These are phyloP conservation scores for Cenopis cana DNA, from an alignment of 2,888 invertebrate species.

Conservation along the genomic window DNA sequence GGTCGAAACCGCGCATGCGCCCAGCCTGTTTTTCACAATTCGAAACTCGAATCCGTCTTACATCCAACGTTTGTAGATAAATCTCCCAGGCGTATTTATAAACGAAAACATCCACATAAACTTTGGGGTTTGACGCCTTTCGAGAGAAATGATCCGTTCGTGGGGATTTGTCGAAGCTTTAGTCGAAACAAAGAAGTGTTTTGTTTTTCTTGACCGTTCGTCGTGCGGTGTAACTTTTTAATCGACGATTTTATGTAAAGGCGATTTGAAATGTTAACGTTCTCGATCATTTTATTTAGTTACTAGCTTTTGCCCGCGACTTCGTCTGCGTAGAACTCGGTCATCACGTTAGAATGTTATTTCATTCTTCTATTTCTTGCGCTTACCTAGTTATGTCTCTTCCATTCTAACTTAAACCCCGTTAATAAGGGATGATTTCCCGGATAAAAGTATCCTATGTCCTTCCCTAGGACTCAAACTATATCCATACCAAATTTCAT, in stretches of 20 bases:
- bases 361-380: too few relatives aligned
- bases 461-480: too few relatives aligned
- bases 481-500: too few relatives aligned
- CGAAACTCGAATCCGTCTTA: constrained; percentile 67
- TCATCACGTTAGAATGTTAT: too few relatives aligned
- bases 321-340: too few relatives aligned
- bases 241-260: background rate
- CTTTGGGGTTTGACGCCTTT: constrained; percentile 29
- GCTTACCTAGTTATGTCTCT: too few relatives aligned
- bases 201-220: background rate
- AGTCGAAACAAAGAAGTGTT: background rate
- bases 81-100: constrained; percentile 62
- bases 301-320: too few relatives aligned
- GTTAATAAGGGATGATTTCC: too few relatives aligned
- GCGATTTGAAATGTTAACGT: background rate
- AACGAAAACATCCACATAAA: constrained; percentile 59
- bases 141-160: constrained; percentile 26
- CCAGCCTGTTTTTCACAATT: constrained; percentile 66
- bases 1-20: constrained; percentile 72
- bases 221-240: constrained; percentile 3
- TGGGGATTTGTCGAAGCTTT: constrained; percentile 1
- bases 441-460: too few relatives aligned
- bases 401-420: too few relatives aligned
- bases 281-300: background rate
- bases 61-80: constrained; percentile 61